Conservation (phyloP, 2,797 vertebrate genomes). For the Poecilia gillii region DNA sequence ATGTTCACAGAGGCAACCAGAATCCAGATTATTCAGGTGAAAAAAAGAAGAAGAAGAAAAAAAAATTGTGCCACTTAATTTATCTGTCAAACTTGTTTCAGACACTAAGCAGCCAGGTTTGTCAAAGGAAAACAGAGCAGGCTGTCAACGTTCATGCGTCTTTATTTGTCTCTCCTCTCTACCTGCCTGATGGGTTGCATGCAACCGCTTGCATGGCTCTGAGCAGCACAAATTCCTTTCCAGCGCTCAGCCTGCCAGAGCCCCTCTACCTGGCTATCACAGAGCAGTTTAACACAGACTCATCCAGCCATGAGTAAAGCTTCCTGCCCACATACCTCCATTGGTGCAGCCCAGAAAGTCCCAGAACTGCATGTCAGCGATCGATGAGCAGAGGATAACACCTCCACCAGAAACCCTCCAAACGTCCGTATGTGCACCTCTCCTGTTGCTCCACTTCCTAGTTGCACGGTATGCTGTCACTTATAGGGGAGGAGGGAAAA, state of each 20-base stretch:
- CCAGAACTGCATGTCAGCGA: slow-evolving; percentile 83
- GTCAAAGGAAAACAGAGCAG: slow-evolving; percentile 45
- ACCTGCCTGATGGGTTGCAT: slow-evolving; percentile 70
- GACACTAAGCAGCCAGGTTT: slow-evolving; percentile 29
- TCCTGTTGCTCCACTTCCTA: slow-evolving; percentile 71
- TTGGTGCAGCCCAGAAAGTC: slow-evolving; percentile 82
- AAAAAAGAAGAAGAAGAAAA: slow-evolving; percentile 15
- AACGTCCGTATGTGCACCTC: slow-evolving; percentile 36
- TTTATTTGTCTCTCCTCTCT: slow-evolving; percentile 60
- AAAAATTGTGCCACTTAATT: slow-evolving; percentile 25
- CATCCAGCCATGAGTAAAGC: slow-evolving; percentile 27
- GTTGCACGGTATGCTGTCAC: slow-evolving; percentile 72
- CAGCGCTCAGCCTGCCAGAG: slow-evolving; percentile 67
- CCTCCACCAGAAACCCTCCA: slow-evolving; percentile 41
- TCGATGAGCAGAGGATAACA: slow-evolving; percentile 45
- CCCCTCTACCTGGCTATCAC: slow-evolving; percentile 55
- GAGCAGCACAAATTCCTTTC: slow-evolving; percentile 75
- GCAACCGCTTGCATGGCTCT: slow-evolving; percentile 72
- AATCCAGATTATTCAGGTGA: slow-evolving; percentile 10
- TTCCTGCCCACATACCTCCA: slow-evolving; percentile 76
- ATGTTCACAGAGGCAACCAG: slow-evolving; percentile 7
- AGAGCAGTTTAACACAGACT: slow-evolving; percentile 41
- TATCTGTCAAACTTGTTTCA: slow-evolving; percentile 19
- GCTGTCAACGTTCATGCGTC: slow-evolving; percentile 33
- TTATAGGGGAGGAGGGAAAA: slow-evolving; percentile 50